A percentile compares a stretch with the other conserved stretches of the same genome.
phyloP scores from a whole-genome alignment of 2,113 vertebrate genomes.

The Uria aalge region DNA sequence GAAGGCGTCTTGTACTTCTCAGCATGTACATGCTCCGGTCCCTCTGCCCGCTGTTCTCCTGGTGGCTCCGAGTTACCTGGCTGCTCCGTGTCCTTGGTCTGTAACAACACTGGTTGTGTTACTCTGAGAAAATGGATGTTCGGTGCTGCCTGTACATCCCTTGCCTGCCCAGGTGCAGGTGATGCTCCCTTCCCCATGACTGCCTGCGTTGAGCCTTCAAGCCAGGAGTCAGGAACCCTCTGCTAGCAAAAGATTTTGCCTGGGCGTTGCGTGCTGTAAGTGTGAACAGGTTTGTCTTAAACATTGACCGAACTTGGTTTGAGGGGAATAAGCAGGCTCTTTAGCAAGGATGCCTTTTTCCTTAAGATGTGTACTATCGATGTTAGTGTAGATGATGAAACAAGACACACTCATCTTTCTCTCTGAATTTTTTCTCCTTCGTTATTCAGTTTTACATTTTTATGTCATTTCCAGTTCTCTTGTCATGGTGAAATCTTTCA shows the following conservation, averaged over 20 bases:
- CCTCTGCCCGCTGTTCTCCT: not conserved
- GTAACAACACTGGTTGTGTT: not conserved
- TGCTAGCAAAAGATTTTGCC: not conserved
- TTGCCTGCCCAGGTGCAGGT: not conserved
- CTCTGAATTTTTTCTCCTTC: not conserved
- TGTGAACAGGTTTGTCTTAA: not conserved
- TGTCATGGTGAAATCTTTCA: not conserved
- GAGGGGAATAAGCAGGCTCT: not conserved
- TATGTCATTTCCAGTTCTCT: slow-evolving; percentile 2
- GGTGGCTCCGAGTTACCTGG: not conserved
- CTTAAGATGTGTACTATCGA: accelerated
- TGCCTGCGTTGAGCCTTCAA: not conserved
- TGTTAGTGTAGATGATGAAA: not conserved
- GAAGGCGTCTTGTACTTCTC: not conserved
- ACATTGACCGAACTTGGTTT: not conserved
- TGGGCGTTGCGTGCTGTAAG: not conserved
- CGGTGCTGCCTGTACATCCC: not conserved
- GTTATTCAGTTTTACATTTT: slow-evolving; percentile 26
- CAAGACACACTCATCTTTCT: not conserved
- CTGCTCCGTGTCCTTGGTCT: not conserved
- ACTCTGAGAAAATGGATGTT: not conserved
- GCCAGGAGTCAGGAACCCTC: not conserved
- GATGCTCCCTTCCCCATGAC: not conserved
- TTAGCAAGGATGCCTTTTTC: not conserved
- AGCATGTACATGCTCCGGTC: accelerated